Percentiles rank a stretch among this genome's conserved stretches.
Conservation (phyloP, 2,888 invertebrate species). For the Macrophya alboannulata region DNA sequence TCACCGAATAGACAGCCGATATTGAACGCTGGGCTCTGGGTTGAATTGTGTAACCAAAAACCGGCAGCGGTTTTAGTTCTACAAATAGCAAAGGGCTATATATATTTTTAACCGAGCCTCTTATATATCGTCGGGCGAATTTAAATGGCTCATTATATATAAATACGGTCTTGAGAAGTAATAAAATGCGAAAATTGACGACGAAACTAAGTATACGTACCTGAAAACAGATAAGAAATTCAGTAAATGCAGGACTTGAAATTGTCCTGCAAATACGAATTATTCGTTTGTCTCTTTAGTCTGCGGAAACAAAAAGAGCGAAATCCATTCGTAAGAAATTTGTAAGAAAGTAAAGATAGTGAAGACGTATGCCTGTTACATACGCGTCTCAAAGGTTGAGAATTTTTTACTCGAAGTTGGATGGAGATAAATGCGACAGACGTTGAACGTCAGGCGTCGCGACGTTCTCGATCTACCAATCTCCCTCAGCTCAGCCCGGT, state of each 20-base stretch:
- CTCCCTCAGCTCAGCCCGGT: not conserved
- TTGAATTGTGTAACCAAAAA: conserved; percentile 2
- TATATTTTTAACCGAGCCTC: not conserved
- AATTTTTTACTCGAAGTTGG: not conserved
- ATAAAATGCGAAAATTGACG: not conserved
- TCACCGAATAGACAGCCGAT: conserved; percentile 7
- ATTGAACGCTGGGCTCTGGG: conserved; percentile 19
- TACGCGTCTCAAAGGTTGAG: not conserved
- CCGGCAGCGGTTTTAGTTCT: not conserved
- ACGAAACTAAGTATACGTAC: not conserved
- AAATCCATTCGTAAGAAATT: not conserved
- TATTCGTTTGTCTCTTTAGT: not conserved
- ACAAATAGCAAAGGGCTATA: conserved; percentile 15
- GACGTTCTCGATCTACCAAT: conserved; percentile 44
- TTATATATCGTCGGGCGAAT: not conserved
- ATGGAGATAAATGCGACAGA: conserved; percentile 35
- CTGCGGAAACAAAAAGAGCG: not conserved
- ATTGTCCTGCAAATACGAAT: not conserved
- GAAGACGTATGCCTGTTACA: conserved; percentile 2
- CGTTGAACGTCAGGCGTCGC: conserved; percentile 44
- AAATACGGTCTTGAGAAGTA: not conserved
- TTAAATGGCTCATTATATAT: conserved; percentile 1
- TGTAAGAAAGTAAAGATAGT: not conserved
- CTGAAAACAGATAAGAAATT: not conserved
- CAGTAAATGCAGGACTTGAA: not conserved